Evolutionary conservation across 2,888 invertebrate species (phyloP).

Genomic region (Cephus pulcher): DNA sequence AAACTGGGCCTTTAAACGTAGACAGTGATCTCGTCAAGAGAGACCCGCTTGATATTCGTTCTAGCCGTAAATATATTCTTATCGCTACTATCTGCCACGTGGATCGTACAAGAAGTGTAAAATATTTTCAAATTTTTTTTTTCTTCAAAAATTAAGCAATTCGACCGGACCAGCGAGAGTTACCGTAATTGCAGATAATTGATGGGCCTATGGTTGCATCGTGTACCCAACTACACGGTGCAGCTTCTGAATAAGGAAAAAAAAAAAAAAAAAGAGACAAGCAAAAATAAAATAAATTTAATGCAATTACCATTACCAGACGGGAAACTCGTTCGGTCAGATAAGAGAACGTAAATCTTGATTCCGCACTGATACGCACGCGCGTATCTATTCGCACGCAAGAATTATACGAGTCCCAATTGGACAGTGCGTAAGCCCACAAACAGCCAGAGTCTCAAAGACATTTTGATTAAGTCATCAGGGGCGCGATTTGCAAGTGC

Average conservation of each 20-base stretch:
- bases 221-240: not conserved
- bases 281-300: not conserved
- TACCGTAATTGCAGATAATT: not conserved
- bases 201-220: not conserved
- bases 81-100: slow-evolving; percentile 45
- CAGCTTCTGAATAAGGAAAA: not conserved
- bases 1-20: not conserved
- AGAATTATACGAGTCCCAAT: not conserved
- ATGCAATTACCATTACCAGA: slow-evolving; percentile 9
- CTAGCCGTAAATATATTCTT: slow-evolving; percentile 40
- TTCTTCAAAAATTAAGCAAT: not conserved
- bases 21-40: not conserved
- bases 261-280: not conserved
- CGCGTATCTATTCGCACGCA: slow-evolving; percentile 5
- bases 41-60: slow-evolving; percentile 14
- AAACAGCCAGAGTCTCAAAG: not conserved
- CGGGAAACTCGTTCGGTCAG: slow-evolving; percentile 12
- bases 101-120: not conserved
- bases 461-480: not conserved
- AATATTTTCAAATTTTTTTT: not conserved
- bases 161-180: not conserved
- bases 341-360: slow-evolving; percentile 21
- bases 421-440: not conserved
- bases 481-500: not conserved
- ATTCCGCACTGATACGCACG: slow-evolving; percentile 16